phyloP scores from a whole-genome alignment of 2,113 vertebrate genomes.

The Neolamprologus toae region DNA sequence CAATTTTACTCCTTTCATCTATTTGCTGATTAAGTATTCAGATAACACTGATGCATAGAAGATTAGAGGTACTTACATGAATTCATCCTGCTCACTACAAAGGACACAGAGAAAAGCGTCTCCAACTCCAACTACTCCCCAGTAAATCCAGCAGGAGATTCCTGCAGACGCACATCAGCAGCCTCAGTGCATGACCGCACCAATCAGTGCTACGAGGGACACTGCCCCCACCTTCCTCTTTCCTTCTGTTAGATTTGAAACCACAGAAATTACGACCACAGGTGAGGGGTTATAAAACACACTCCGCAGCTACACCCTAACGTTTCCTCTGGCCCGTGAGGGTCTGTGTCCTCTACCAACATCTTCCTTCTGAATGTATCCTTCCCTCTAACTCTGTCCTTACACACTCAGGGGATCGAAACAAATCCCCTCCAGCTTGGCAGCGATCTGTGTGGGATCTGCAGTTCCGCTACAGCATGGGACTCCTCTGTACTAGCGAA shows the following conservation, averaged over 20 bases:
- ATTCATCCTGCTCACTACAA: slow-evolving; percentile 36
- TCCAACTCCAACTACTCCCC: slow-evolving; percentile 4
- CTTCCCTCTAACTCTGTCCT: slow-evolving; percentile 9
- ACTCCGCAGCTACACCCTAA: neutral
- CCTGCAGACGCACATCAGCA: slow-evolving; percentile 39
- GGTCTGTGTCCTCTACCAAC: neutral
- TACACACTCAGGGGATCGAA: slow-evolving; percentile 25
- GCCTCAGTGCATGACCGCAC: slow-evolving; percentile 16
- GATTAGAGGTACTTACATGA: slow-evolving; percentile 52
- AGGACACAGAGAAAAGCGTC: slow-evolving; percentile 17
- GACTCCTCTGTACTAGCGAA: slow-evolving; percentile 65
- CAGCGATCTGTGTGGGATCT: slow-evolving; percentile 63
- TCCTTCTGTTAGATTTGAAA: slow-evolving; percentile 5
- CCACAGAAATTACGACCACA: slow-evolving; percentile 39
- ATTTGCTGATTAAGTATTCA: neutral
- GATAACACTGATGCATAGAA: neutral
- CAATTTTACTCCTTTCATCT: neutral
- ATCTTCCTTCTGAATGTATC: slow-evolving; percentile 10
- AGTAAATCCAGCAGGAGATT: slow-evolving; percentile 46
- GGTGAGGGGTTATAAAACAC: slow-evolving; percentile 43
- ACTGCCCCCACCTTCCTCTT: slow-evolving; percentile 8
- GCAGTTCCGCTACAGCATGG: slow-evolving; percentile 68
- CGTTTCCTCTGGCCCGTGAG: neutral
- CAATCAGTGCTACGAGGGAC: slow-evolving; percentile 19
- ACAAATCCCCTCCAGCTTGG: slow-evolving; percentile 62